A percentile compares a stretch with the other conserved stretches of the same genome.
These are phyloP conservation scores for Charaxes varanes DNA, from an alignment of 1,140 invertebrate genomes.

Conservation along the genomic window DNA sequence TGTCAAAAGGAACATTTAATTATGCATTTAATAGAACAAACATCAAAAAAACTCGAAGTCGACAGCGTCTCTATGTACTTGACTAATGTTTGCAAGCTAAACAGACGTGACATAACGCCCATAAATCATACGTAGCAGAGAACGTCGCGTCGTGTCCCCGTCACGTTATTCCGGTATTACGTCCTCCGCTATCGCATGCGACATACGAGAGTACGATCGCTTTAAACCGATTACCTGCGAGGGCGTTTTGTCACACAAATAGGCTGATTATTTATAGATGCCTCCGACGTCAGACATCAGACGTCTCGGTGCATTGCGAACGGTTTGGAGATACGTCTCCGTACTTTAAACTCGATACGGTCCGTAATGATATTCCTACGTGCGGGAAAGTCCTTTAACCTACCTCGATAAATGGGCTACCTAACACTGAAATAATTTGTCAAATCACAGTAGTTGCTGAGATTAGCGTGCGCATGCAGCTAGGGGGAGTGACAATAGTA, in stretches of 20 bases:
- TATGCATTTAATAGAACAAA: slow-evolving; percentile 6
- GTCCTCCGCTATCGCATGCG: slow-evolving; percentile 8
- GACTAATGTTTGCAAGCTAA: slow-evolving; percentile 5
- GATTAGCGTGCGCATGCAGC: too few relatives aligned
- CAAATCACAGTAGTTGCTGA: too few relatives aligned
- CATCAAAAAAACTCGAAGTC: slow-evolving; percentile 8
- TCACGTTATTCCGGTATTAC: slow-evolving; percentile 11
- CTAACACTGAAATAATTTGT: too few relatives aligned
- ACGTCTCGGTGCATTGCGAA: slow-evolving; percentile 12
- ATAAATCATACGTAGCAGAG: slow-evolving; percentile 7
- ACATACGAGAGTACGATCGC: slow-evolving; percentile 2
- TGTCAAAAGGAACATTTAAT: slow-evolving; percentile 7
- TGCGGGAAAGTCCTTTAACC: too few relatives aligned
- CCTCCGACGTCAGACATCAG: slow-evolving; percentile 15
- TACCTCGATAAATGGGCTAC: too few relatives aligned
- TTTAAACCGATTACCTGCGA: slow-evolving; percentile 18
- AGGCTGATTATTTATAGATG: slow-evolving; percentile 22
- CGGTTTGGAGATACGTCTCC: slow-evolving; percentile 2
- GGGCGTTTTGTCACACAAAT: slow-evolving; percentile 18
- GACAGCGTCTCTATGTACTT: slow-evolving; percentile 1
- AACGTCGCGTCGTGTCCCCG: not conserved
- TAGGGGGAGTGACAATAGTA: too few relatives aligned
- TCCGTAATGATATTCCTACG: too few relatives aligned
- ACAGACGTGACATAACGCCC: slow-evolving; percentile 10
- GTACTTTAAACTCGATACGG: too few relatives aligned